Conservation (phyloP, 2,113 vertebrate genomes). For the Oncorhynchus nerka region DNA sequence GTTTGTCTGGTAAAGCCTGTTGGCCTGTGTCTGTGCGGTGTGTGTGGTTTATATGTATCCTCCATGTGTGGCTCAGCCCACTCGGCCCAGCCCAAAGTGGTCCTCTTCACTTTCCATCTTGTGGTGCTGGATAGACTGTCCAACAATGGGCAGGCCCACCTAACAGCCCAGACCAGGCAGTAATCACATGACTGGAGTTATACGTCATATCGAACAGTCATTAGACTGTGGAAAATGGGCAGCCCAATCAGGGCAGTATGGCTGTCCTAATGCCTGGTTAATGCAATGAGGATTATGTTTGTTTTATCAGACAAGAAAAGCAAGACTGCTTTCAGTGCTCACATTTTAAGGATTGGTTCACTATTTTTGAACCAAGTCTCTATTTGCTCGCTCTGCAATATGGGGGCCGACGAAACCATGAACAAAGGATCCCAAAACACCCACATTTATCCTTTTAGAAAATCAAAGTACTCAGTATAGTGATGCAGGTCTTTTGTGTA, state of each 20-base stretch:
- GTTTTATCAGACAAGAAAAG: too few relatives aligned
- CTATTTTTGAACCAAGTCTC: too few relatives aligned
- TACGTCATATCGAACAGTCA: constrained; percentile 61
- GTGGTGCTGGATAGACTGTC: constrained; percentile 51
- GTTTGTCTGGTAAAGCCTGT: constrained; percentile 10
- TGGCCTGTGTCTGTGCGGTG: neutral
- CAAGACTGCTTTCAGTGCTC: too few relatives aligned
- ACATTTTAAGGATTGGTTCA: too few relatives aligned
- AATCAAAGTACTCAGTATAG: too few relatives aligned
- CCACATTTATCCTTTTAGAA: too few relatives aligned
- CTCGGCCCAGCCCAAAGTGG: constrained; percentile 5
- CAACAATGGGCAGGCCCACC: constrained; percentile 50
- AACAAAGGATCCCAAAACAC: too few relatives aligned
- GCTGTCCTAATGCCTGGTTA: neutral
- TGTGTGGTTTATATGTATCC: constrained; percentile 38
- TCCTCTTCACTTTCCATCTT: constrained; percentile 44
- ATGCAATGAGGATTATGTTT: too few relatives aligned
- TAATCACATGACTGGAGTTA: constrained; percentile 72
- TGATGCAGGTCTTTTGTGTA: too few relatives aligned
- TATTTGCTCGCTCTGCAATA: too few relatives aligned
- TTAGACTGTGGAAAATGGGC: constrained; percentile 49
- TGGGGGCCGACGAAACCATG: too few relatives aligned
- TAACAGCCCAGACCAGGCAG: constrained; percentile 60
- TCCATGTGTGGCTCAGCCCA: constrained; percentile 35
- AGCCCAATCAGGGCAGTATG: neutral